Conservation (phyloP, 1,140 invertebrate species). For the Ptiloglossa arizonensis region DNA sequence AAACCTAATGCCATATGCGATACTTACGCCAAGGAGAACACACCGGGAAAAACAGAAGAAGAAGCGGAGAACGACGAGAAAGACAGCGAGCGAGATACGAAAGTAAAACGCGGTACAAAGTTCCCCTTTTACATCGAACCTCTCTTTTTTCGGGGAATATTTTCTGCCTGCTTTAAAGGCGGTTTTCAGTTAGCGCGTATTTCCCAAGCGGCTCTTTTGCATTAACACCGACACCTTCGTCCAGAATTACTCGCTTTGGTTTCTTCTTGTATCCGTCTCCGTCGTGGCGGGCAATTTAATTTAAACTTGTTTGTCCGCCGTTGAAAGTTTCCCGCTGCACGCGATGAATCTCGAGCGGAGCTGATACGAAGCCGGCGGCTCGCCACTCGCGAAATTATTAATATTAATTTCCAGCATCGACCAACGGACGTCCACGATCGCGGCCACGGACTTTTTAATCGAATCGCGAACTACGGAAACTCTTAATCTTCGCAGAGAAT, state of each 20-base stretch:
- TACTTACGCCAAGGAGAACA: too few relatives aligned
- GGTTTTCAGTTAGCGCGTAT: slow-evolving; percentile 25
- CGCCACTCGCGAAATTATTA: slow-evolving; percentile 53
- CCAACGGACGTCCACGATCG: slow-evolving; percentile 13
- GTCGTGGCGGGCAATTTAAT: slow-evolving; percentile 66
- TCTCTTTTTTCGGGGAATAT: neutral
- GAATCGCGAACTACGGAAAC: slow-evolving; percentile 16
- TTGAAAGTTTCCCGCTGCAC: slow-evolving; percentile 39
- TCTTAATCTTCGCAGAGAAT: neutral
- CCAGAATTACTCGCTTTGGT: slow-evolving; percentile 16
- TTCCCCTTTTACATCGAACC: neutral
- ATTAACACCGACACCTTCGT: slow-evolving; percentile 7
- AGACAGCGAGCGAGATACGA: neutral
- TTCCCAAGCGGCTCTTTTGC: slow-evolving; percentile 39
- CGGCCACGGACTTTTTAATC: slow-evolving; percentile 17
- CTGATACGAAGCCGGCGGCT: slow-evolving; percentile 14
- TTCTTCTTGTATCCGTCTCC: slow-evolving; percentile 20
- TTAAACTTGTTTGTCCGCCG: slow-evolving; percentile 67
- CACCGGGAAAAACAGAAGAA: too few relatives aligned
- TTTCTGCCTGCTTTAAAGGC: neutral
- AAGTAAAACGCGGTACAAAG: neutral
- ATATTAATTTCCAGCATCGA: slow-evolving; percentile 56
- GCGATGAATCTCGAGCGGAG: slow-evolving; percentile 44
- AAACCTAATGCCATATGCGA: too few relatives aligned
- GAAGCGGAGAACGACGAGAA: too few relatives aligned